Evolutionary conservation across 2,113 vertebrate genomes (phyloP).

Genomic region (Amia ocellicauda): DNA sequence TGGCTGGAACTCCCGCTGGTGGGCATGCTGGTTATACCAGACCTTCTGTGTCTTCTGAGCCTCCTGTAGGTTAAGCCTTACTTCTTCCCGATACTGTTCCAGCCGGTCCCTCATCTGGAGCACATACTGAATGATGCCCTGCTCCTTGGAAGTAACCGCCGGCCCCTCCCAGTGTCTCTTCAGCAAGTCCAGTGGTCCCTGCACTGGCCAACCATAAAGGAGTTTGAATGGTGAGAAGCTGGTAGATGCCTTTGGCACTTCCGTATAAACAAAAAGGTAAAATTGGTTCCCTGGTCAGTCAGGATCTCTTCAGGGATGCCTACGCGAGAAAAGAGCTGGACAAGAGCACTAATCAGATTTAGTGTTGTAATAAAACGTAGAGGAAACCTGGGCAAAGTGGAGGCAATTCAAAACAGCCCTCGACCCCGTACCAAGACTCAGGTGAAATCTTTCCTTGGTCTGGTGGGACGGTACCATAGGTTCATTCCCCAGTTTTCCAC

Average conservation of each 20-base stretch:
- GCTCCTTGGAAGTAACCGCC: too few relatives aligned
- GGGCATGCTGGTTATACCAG: slow-evolving; percentile 23
- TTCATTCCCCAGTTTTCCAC: too few relatives aligned
- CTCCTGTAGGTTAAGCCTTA: slow-evolving; percentile 7
- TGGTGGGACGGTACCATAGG: too few relatives aligned
- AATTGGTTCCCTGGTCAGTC: slow-evolving; percentile 40
- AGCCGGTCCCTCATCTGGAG: slow-evolving; percentile 21
- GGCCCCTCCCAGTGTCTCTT: slow-evolving; percentile 26
- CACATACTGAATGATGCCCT: slow-evolving; percentile 4
- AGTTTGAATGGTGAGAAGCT: slow-evolving; percentile 36
- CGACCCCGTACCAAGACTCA: neutral
- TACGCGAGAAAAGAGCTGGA: neutral
- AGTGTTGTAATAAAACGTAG: neutral
- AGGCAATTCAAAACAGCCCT: neutral
- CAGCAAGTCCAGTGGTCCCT: slow-evolving; percentile 30
- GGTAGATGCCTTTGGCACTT: slow-evolving; percentile 38
- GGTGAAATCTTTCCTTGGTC: too few relatives aligned
- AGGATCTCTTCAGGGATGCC: slow-evolving; percentile 7
- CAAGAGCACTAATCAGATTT: neutral
- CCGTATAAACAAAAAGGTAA: slow-evolving; percentile 45
- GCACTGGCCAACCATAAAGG: slow-evolving; percentile 4
- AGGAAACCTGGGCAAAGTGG: slow-evolving; percentile 14
- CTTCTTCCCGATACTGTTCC: neutral
- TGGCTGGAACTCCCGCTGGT: neutral
- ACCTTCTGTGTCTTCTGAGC: slow-evolving; percentile 8